Evolutionary conservation across 2,888 invertebrate genomes (phyloP).

Genomic region (Heteropelma amictum): DNA sequence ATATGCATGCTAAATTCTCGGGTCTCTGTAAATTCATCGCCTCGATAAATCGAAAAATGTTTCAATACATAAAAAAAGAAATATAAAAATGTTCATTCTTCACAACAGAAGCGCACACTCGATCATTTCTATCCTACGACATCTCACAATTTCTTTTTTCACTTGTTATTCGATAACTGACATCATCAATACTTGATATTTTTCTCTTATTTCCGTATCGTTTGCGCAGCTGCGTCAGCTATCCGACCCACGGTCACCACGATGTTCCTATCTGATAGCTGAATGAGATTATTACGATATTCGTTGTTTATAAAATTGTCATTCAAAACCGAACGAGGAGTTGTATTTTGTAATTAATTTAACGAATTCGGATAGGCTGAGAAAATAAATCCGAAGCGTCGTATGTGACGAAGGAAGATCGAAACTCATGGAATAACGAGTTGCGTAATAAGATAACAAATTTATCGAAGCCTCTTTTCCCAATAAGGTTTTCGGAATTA

Average conservation of each 20-base stretch:
- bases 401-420: neutral
- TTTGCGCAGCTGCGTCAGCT: constrained; percentile 41
- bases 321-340: too few relatives aligned
- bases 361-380: too few relatives aligned
- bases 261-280: constrained; percentile 51
- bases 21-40: constrained; percentile 36
- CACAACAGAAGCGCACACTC: constrained; percentile 2
- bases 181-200: neutral
- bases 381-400: too few relatives aligned
- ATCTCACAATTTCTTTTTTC: neutral
- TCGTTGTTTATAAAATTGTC: neutral
- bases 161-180: constrained; percentile 22
- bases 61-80: neutral
- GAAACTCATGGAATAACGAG: neutral
- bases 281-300: constrained; percentile 45
- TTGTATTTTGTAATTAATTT: constrained; percentile 1
- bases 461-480: constrained; percentile 22
- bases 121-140: constrained; percentile 32
- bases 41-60: neutral
- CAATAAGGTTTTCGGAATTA: constrained; percentile 18
- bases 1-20: constrained; percentile 62
- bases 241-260: constrained; percentile 40
- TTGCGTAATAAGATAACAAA: neutral
- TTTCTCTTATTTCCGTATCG: constrained; percentile 6
- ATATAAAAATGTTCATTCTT: constrained; percentile 6